These are phyloP conservation scores for Cyaniris semiargus DNA, from an alignment of 2,888 invertebrate genomes.

Conservation along the genomic window DNA sequence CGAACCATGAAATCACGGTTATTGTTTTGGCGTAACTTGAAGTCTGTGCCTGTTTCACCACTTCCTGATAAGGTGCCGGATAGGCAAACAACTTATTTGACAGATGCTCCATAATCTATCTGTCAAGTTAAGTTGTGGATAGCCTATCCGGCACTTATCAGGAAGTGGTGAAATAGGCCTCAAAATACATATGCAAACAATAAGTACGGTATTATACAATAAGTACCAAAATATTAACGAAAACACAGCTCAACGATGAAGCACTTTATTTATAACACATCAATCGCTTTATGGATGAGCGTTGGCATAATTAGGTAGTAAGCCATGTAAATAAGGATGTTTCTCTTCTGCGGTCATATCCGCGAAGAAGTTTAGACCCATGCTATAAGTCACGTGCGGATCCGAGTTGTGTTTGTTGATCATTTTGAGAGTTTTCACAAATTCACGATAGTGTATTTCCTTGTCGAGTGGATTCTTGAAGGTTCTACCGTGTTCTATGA, in stretches of 20 bases:
- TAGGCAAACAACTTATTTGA: too few relatives aligned
- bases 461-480: slow-evolving; percentile 53
- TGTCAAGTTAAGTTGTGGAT: too few relatives aligned
- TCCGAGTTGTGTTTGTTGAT: slow-evolving; percentile 47
- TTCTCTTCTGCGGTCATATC: neutral
- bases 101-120: too few relatives aligned
- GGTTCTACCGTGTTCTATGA: slow-evolving; percentile 47
- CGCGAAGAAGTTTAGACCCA: neutral
- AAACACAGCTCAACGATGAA: neutral
- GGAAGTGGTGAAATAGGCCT: too few relatives aligned
- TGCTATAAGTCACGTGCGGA: neutral
- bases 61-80: too few relatives aligned
- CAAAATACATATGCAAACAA: too few relatives aligned
- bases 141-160: too few relatives aligned
- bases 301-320: neutral
- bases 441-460: slow-evolving; percentile 48
- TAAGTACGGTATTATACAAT: too few relatives aligned
- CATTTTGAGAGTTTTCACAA: slow-evolving; percentile 45
- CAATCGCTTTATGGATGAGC: too few relatives aligned
- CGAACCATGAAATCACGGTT: too few relatives aligned
- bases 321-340: neutral
- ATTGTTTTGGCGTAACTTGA: too few relatives aligned
- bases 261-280: neutral
- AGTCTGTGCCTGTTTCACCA: too few relatives aligned
- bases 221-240: neutral